These are phyloP conservation scores for Congeria kusceri DNA, from an alignment of 2,888 invertebrate species.

Conservation along the genomic window DNA sequence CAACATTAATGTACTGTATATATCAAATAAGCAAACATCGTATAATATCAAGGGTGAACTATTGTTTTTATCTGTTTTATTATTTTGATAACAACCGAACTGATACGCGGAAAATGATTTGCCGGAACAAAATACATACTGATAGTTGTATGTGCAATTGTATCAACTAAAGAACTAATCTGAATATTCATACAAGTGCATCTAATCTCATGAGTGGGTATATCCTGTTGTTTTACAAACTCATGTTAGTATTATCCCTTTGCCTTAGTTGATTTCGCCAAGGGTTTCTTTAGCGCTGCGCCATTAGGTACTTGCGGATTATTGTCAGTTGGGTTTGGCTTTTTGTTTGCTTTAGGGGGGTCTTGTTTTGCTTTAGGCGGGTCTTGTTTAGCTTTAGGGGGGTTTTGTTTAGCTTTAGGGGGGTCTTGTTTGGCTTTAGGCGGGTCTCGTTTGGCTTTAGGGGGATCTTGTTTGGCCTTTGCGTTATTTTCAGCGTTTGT, in stretches of 20 bases:
- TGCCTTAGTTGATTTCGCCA: not conserved
- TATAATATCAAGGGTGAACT: too few relatives aligned
- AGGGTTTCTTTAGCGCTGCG: too few relatives aligned
- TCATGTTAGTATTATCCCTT: not conserved
- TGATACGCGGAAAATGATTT: too few relatives aligned
- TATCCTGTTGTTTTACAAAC: not conserved
- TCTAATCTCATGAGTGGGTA: not conserved
- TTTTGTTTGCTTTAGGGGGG: not conserved
- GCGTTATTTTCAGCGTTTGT: not conserved
- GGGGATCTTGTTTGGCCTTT: conserved; percentile 11
- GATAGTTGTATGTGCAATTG: too few relatives aligned
- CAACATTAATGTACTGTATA: too few relatives aligned
- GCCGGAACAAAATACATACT: too few relatives aligned
- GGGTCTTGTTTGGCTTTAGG: not conserved
- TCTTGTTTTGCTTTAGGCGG: conserved; percentile 15
- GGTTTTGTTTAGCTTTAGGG: conserved; percentile 1
- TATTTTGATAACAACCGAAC: too few relatives aligned
- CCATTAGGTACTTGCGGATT: not conserved
- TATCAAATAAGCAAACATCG: too few relatives aligned
- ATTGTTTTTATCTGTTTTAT: too few relatives aligned
- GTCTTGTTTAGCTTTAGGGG: conserved; percentile 11
- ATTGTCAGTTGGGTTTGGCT: not conserved
- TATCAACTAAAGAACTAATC: too few relatives aligned
- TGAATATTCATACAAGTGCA: not conserved
- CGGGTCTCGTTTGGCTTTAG: not conserved